Conservation (phyloP, 2,888 invertebrate genomes). For the Protodeltote pygarga region DNA sequence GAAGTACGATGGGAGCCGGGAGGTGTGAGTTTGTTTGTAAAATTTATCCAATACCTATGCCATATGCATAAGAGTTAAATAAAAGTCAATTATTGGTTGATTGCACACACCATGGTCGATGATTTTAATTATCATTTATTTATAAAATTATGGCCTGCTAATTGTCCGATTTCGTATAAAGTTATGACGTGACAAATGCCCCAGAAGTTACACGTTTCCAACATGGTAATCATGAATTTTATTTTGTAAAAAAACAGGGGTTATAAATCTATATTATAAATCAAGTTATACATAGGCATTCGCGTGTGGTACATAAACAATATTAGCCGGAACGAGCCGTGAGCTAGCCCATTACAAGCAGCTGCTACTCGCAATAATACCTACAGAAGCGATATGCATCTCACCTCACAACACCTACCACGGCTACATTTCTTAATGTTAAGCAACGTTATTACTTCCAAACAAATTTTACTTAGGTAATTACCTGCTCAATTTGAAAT, state of each 20-base stretch:
- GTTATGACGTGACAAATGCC: neutral
- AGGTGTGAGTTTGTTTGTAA: no score
- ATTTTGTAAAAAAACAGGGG: conserved; percentile 27
- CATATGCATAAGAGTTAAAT: no score
- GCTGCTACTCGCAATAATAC: conserved; percentile 54
- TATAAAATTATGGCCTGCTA: no score
- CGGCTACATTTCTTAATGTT: conserved; percentile 24
- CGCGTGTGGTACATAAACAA: conserved; percentile 37
- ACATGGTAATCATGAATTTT: conserved; percentile 31
- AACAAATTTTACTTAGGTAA: conserved; percentile 13
- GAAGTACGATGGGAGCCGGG: no score
- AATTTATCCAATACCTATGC: no score
- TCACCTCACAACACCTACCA: conserved; percentile 33
- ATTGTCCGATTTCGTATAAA: no score
- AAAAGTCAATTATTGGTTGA: no score
- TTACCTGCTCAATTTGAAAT: conserved; percentile 8
- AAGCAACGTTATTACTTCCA: conserved; percentile 27
- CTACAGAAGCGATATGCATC: conserved; percentile 49
- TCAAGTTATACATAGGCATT: conserved; percentile 43
- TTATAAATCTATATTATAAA: conserved; percentile 52
- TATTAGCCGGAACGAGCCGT: conserved; percentile 52
- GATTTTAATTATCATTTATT: no score
- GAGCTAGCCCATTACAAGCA: conserved; percentile 52
- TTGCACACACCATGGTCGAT: no score
- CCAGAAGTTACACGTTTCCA: conserved; percentile 3